Evolutionary conservation across 2,888 invertebrate species (phyloP), one percentile per base, ranked within the genome.

Genomic region (Papilio elwesi): DNA sequence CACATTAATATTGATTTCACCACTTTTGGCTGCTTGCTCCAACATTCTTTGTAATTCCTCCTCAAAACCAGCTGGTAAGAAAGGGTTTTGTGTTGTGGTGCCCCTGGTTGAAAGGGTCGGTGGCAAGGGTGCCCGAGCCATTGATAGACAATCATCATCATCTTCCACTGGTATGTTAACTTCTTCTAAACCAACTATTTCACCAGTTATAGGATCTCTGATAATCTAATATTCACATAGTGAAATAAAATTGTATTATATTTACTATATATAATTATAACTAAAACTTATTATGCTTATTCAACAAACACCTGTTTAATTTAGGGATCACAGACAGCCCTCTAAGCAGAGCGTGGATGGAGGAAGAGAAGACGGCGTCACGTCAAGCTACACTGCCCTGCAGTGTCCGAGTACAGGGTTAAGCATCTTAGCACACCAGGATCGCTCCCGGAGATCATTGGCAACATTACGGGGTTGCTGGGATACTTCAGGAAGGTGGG

Each of bases 31-130:
- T 5, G 87, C 85, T 63, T 87, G 85, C 66, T 90, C 85, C 15
- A 93, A 83, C 74, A 94, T 88, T 77, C 93, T 92, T 16, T 91
- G 89, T 0, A 93, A 78, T 71, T 95, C 94, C 65, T 95, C 92
- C 76, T 95, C 94, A 85, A 97, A 97, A 3, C 97, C 97, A 64
- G 97, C 98, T 0, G 98, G 98, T 95, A 97, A 96, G 86, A 98
- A 98, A 0, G 98, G 98, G 83, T 96, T 96, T 85, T 97, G 97
- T 74, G 96, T 96, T 0, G 96, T 95, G 68, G 96, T 96, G 15
- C 98, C 98, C 79, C 96, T 94, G 0, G 97, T 95, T 65, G 96
- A 95, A 82, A 97, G 95, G 57, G 94, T 93, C 5, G 96, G 95
- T 10, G 96, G 95, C 55, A 96, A 95, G 0, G 98, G 98, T 36